These are phyloP conservation scores for Muntiacus reevesi DNA, from an alignment of 2,113 vertebrate genomes.

Conservation along the genomic window DNA sequence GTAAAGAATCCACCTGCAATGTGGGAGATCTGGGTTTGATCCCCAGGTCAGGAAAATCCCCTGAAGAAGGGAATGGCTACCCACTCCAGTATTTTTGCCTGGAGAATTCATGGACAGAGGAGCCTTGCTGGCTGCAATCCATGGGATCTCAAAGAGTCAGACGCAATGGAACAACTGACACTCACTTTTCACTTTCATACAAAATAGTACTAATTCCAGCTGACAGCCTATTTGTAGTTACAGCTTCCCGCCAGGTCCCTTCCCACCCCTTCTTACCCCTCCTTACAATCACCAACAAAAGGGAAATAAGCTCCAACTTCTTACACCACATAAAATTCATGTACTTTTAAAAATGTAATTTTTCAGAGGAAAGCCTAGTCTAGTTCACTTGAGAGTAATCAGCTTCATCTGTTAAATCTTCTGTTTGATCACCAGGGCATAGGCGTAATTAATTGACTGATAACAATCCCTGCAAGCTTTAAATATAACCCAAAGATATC, in stretches of 20 bases:
- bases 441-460: neutral
- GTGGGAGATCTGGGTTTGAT: neutral
- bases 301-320: neutral
- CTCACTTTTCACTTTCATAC: neutral
- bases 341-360: neutral
- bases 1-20: neutral
- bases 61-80: neutral
- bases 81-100: neutral
- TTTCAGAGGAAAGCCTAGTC: neutral
- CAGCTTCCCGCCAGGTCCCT: neutral
- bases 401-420: neutral
- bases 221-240: neutral
- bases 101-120: neutral
- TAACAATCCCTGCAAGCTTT: neutral
- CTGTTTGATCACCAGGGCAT: neutral
- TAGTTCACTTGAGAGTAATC: neutral
- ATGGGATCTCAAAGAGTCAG: neutral
- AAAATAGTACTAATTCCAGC: neutral
- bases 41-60: neutral
- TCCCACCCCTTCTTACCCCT: accelerated
- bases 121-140: neutral
- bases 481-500: neutral
- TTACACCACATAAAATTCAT: neutral
- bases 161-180: neutral
- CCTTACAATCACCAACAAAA: neutral